Evolutionary conservation across 2,888 invertebrate species (phyloP).

Genomic region (Nomada ruficornis): DNA sequence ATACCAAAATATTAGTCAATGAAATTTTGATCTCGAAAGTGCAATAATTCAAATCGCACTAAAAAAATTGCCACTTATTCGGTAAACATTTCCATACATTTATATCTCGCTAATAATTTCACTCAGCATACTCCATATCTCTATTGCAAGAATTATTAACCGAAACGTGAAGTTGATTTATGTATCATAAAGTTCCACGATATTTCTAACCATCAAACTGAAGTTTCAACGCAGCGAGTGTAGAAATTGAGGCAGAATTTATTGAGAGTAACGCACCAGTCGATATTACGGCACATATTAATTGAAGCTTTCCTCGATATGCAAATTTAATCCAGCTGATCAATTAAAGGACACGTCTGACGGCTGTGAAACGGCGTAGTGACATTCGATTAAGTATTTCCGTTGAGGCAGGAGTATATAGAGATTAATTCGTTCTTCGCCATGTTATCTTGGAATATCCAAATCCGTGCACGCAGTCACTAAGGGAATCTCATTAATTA

Average conservation of each 20-base stretch:
- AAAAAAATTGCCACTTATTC: no score
- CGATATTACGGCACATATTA: conserved; percentile 1
- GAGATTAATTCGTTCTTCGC: conserved; percentile 32
- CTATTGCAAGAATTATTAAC: not conserved
- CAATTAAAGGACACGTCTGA: not conserved
- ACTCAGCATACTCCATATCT: no score
- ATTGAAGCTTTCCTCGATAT: conserved; percentile 8
- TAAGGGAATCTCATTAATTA: conserved; percentile 74
- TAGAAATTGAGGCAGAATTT: not conserved
- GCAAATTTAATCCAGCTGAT: not conserved
- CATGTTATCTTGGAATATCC: conserved; percentile 62
- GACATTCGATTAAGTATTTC: conserved; percentile 23
- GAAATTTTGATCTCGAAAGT: no score
- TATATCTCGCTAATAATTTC: no score
- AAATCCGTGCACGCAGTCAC: conserved; percentile 61
- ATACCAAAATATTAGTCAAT: no score
- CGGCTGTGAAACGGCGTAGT: not conserved
- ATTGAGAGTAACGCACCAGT: not conserved
- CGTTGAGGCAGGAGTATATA: not conserved
- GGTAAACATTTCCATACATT: no score
- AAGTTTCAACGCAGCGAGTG: no score
- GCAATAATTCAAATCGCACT: no score
- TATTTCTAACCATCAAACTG: no score
- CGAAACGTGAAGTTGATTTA: no score
- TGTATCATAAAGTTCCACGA: no score